Evolutionary conservation across 2,797 vertebrate genomes (phyloP).

Genomic region (Pseudochirops corinnae): DNA sequence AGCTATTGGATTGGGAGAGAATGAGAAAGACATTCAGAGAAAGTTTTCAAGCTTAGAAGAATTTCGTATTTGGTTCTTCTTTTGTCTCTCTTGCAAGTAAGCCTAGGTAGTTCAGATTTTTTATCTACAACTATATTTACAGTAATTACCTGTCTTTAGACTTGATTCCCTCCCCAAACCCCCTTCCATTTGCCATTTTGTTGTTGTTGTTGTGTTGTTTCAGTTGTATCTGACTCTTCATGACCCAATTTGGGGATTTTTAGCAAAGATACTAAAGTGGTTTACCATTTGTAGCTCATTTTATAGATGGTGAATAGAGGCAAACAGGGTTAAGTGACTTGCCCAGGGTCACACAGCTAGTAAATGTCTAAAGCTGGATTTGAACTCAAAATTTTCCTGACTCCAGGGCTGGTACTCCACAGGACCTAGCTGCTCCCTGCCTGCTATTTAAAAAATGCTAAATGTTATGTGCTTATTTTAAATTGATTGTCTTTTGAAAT

Average conservation of each 20-base stretch:
- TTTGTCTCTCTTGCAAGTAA: background rate
- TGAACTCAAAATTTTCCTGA: background rate
- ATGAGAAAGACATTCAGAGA: background rate
- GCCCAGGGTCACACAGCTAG: background rate
- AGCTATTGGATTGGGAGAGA: background rate
- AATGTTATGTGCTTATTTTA: background rate
- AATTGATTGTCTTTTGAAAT: background rate
- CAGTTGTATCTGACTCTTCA: background rate
- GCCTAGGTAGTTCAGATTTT: background rate
- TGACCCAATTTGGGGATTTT: background rate
- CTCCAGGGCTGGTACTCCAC: background rate
- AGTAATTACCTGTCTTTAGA: background rate
- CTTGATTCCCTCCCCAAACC: background rate
- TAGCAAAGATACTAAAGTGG: background rate
- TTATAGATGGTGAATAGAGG: background rate
- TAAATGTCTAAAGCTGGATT: background rate
- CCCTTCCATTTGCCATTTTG: background rate
- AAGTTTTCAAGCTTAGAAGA: background rate
- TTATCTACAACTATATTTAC: background rate
- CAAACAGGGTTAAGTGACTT: background rate
- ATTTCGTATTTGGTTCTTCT: background rate
- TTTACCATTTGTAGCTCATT: background rate
- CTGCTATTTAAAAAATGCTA: background rate
- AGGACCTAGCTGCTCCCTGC: background rate
- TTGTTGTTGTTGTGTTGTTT: background rate